Evolutionary conservation across 2,797 vertebrate genomes (phyloP).

Genomic region (Peromyscus attwateri): DNA sequence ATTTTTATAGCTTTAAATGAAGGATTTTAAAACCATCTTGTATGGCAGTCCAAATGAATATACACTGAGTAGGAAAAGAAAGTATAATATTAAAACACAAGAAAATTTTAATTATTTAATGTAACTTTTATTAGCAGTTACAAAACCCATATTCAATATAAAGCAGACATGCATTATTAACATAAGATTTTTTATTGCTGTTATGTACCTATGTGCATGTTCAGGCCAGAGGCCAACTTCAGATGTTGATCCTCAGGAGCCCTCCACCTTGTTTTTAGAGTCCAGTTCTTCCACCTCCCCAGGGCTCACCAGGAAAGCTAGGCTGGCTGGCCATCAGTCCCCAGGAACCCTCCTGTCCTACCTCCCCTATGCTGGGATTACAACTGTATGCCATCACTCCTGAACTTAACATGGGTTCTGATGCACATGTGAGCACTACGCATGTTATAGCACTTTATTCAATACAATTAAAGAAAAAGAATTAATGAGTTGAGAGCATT

Average conservation of each 20-base stretch:
- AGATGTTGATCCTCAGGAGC: neutral
- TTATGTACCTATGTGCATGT: neutral
- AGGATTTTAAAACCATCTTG: constrained; percentile 45
- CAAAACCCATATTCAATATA: constrained; percentile 51
- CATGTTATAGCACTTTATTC: constrained; percentile 10
- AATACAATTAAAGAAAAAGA: constrained; percentile 30
- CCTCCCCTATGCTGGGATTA: neutral
- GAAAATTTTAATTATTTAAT: constrained; percentile 18
- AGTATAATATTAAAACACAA: constrained; percentile 34
- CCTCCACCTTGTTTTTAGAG: neutral
- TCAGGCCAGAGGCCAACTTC: neutral
- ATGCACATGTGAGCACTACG: neutral
- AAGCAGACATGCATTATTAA: constrained; percentile 34
- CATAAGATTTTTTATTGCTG: constrained; percentile 13
- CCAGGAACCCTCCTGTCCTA: neutral
- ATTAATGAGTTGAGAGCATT: neutral
- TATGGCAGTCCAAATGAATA: neutral
- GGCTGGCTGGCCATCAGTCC: neutral
- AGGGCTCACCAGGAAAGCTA: neutral
- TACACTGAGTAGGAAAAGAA: constrained; percentile 46
- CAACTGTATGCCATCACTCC: neutral
- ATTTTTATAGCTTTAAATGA: constrained; percentile 46
- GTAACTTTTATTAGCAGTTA: constrained; percentile 47
- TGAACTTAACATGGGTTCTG: neutral
- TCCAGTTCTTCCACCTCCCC: neutral